These are phyloP conservation scores for Halictus rubicundus DNA, from an alignment of 1,140 invertebrate genomes.

Conservation along the genomic window DNA sequence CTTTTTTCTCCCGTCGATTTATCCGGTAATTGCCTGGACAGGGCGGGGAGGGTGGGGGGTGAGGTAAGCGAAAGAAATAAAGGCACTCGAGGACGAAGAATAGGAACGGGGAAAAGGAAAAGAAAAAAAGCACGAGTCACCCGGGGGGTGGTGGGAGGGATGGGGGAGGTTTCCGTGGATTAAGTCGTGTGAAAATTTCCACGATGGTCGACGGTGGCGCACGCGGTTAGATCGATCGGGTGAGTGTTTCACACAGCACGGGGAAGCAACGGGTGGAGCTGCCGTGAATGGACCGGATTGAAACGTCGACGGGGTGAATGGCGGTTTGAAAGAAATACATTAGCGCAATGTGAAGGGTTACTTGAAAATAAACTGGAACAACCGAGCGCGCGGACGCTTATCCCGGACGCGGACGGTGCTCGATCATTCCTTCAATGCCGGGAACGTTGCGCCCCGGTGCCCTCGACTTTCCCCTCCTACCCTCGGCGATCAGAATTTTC, in stretches of 20 bases:
- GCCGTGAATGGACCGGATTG: conserved; percentile 75
- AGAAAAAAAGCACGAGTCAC: conserved; percentile 66
- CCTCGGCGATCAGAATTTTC: conserved; percentile 28
- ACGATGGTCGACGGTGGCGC: conserved; percentile 46
- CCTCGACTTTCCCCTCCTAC: conserved; percentile 1
- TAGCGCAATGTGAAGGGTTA: conserved; percentile 75
- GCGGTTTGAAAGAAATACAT: conserved; percentile 76
- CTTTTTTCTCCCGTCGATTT: too few relatives aligned
- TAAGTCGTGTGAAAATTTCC: conserved; percentile 63
- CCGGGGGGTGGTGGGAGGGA: conserved; percentile 13
- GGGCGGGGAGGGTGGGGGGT: too few relatives aligned
- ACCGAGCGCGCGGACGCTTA: conserved; percentile 49
- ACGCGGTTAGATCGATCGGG: conserved; percentile 75
- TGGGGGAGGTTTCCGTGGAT: too few relatives aligned
- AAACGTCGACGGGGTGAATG: conserved; percentile 75
- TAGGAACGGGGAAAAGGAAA: background rate
- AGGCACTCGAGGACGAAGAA: too few relatives aligned
- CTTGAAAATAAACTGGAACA: conserved; percentile 70
- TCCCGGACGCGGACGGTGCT: conserved; percentile 46
- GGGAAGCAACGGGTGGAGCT: conserved; percentile 53
- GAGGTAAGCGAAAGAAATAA: too few relatives aligned
- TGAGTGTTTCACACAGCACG: conserved; percentile 67
- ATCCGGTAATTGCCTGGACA: background rate
- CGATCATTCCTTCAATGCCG: conserved; percentile 67
- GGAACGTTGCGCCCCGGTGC: conserved; percentile 47